These are phyloP conservation scores for Spatula versicolor DNA, from an alignment of 2,797 vertebrate genomes.

Conservation along the genomic window DNA sequence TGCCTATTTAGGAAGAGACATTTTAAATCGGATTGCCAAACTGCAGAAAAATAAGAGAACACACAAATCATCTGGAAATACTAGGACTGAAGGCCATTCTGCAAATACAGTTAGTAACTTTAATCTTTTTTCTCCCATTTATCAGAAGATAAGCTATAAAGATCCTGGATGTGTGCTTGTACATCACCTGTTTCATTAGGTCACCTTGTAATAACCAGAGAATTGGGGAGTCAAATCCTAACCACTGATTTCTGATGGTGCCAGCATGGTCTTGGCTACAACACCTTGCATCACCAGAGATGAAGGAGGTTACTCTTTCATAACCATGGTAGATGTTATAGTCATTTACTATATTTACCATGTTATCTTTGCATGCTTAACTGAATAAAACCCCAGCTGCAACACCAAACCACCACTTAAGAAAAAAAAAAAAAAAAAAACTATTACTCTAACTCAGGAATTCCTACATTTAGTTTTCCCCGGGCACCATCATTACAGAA, in stretches of 20 bases:
- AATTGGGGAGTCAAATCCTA: not conserved
- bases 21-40: not conserved
- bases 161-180: too few relatives aligned
- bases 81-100: not conserved
- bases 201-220: not conserved
- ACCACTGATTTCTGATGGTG: not conserved
- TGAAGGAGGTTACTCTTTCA: not conserved
- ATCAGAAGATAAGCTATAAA: not conserved
- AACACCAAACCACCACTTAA: not conserved
- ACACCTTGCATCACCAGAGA: not conserved
- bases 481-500: not conserved
- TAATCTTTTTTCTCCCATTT: not conserved
- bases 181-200: not conserved
- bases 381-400: not conserved
- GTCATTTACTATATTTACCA: not conserved
- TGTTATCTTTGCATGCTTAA: not conserved
- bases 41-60: not conserved
- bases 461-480: slow-evolving; percentile 35
- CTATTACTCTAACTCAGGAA: not conserved
- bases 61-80: not conserved
- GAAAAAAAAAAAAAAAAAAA: not conserved
- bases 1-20: not conserved
- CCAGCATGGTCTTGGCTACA: not conserved
- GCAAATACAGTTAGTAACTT: not conserved
- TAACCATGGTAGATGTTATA: not conserved